Evolutionary conservation across 2,888 invertebrate species (phyloP), one percentile per base, ranked within the genome.

Genomic region (Perdita meconis): DNA sequence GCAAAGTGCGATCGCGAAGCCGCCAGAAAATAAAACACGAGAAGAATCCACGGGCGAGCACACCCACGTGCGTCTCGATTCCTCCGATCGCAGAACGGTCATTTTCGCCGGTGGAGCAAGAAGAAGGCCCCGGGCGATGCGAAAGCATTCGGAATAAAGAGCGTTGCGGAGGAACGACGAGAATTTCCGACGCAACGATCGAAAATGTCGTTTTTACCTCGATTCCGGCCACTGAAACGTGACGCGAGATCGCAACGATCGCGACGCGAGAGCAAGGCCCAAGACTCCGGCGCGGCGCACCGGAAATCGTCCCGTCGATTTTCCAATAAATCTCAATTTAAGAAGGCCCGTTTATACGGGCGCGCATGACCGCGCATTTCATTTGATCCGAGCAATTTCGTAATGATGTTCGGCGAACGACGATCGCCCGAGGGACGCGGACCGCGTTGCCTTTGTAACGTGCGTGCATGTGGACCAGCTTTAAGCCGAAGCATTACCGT

Each of bases 251-350:
- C 56, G 16, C 42, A 1, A 16, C 44, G 44, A 44, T 44, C 47
- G 50, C 55, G 12, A 16, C 40, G 47, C 69, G 72, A 69, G 67
- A 78, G 34, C 12, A 12, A 10, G 12, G 30, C 13, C 12, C 22
- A 22, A 10, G 44, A 6, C 8, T 19, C 3, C 30, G 3, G 2
- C 22, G 22, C 19, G 47, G 47, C 60, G 22, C 55, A 47, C 55
- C 66, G 81, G 76, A 81, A 86, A 86, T 65, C 65, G 26, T 65
- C 64, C 70, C 75, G 65, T 70, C 69, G 85, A 87, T 90, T 90
- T 90, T 90, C 89, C 89, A 89, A 90, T 90, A 90, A 90, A 90
- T 90, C 89, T 89, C 87, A 84, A 86, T 88, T 87, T 85, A 84
- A 88, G 81, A 78, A 82, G 73, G 66, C 64, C 65, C 71, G 50